phyloP scores from a whole-genome alignment of 37 sponge, comb jelly and placozoan species.

The Chondrosia reniformis region DNA sequence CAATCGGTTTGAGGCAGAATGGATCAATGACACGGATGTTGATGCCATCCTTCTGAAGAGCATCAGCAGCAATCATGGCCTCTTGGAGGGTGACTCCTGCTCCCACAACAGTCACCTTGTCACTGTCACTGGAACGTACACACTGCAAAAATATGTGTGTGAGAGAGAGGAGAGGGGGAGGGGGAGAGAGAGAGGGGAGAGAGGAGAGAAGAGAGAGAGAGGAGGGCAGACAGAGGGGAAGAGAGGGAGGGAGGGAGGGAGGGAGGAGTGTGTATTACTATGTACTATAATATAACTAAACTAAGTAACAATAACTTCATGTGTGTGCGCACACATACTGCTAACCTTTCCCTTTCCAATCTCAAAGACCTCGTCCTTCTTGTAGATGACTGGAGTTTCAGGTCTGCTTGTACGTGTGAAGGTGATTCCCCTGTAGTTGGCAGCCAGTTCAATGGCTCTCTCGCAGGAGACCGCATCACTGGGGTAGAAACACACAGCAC shows the following conservation, averaged over 20 bases:
- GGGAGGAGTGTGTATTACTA: background rate
- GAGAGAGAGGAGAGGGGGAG: background rate
- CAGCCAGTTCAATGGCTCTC: conserved; percentile 97
- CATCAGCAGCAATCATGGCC: conserved; percentile 64
- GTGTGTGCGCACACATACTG: too few species aligned
- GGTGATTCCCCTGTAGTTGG: conserved; percentile 83
- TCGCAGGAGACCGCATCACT: conserved; percentile 92
- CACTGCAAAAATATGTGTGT: conserved; percentile 53
- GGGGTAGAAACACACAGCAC: conserved; percentile 91
- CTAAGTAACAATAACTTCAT: background rate
- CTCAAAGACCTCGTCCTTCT: conserved; percentile 87
- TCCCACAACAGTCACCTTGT: conserved; percentile 93
- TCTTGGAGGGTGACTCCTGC: conserved; percentile 92
- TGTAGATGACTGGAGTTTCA: conserved; percentile 80
- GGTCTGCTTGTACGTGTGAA: conserved; percentile 95
- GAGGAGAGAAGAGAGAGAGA: background rate
- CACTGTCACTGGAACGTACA: conserved; percentile 55
- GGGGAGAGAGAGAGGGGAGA: background rate
- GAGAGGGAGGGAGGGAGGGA: background rate
- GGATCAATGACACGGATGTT: conserved; percentile 90
- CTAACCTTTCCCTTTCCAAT: conserved; percentile 96
- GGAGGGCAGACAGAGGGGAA: too few species aligned
- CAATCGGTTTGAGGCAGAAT: conserved; percentile 94
- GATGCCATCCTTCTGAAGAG: conserved; percentile 75
- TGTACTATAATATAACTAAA: too few species aligned